Evolutionary conservation across 2,797 vertebrate species (phyloP).

Genomic region (Sebastes elongatus): DNA sequence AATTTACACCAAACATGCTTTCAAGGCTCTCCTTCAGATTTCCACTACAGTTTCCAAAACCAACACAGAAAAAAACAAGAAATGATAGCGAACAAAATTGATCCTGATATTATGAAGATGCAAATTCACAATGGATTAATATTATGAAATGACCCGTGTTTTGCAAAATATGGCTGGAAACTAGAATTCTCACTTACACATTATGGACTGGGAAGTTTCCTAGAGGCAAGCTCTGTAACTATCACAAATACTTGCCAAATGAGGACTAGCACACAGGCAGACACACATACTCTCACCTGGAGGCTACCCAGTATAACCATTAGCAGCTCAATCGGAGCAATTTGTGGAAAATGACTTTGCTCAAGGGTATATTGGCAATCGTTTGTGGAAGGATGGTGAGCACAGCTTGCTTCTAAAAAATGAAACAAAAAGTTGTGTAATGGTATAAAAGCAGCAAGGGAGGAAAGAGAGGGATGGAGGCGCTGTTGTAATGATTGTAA

Average conservation of each 20-base stretch:
- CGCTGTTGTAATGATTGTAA: slow-evolving; percentile 9
- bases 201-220: neutral
- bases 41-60: neutral
- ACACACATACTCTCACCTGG: slow-evolving; percentile 32
- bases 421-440: slow-evolving; percentile 43
- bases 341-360: slow-evolving; percentile 58
- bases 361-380: slow-evolving; percentile 55
- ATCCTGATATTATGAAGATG: neutral
- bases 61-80: neutral
- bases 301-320: slow-evolving; percentile 48
- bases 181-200: neutral
- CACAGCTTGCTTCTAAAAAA: slow-evolving; percentile 55
- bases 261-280: slow-evolving; percentile 14
- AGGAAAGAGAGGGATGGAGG: neutral
- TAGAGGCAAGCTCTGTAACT: neutral
- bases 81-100: neutral
- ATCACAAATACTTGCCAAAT: slow-evolving; percentile 2
- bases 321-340: slow-evolving; percentile 54
- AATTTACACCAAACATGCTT: neutral
- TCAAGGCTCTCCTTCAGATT: neutral
- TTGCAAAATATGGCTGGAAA: neutral
- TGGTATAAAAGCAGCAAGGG: slow-evolving; percentile 18
- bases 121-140: neutral
- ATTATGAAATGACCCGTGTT: neutral
- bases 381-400: slow-evolving; percentile 28